A percentile compares a stretch with the other conserved stretches of the same genome.
Evolutionary conservation across 2,888 invertebrate species (phyloP).

Genomic region (Diarsia dahlii): DNA sequence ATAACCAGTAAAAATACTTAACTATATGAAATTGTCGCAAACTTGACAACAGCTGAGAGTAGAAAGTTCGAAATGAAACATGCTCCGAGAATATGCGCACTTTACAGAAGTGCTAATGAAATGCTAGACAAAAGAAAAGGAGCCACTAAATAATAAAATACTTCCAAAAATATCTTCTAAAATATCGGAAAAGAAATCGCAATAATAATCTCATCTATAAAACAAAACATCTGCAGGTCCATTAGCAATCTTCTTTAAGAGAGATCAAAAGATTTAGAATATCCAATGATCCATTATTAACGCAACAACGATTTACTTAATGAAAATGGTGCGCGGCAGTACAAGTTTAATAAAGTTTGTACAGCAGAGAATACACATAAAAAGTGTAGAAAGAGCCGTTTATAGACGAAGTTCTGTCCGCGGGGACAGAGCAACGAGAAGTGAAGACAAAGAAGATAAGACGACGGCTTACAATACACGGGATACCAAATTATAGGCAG

Average conservation of each 20-base stretch:
- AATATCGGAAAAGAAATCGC: slow-evolving; percentile 4
- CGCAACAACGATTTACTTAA: slow-evolving; percentile 71
- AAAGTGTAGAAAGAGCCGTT: slow-evolving; percentile 70
- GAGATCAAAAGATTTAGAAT: slow-evolving; percentile 39
- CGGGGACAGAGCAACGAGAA: slow-evolving; percentile 55
- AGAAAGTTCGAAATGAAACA: slow-evolving; percentile 54
- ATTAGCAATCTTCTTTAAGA: slow-evolving; percentile 1
- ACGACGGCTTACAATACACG: slow-evolving; percentile 52
- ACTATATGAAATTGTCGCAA: slow-evolving; percentile 62
- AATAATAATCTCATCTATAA: not conserved
- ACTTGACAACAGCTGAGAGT: slow-evolving; percentile 21
- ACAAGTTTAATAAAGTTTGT: slow-evolving; percentile 74
- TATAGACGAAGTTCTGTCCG: slow-evolving; percentile 72
- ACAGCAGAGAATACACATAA: slow-evolving; percentile 64
- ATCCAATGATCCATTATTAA: slow-evolving; percentile 69
- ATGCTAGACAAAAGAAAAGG: not conserved
- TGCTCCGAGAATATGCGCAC: slow-evolving; percentile 10
- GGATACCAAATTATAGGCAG: slow-evolving; percentile 52
- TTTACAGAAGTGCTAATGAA: slow-evolving; percentile 5
- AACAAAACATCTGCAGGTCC: slow-evolving; percentile 15
- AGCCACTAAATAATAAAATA: not conserved
- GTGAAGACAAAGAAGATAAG: slow-evolving; percentile 62
- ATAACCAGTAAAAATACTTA: slow-evolving; percentile 73
- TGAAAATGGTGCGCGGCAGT: slow-evolving; percentile 68
- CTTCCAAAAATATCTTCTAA: not conserved